Percentiles rank a stretch among this genome's conserved stretches.
Conservation (phyloP, 2,797 vertebrate genomes). For the Adrianichthys oophorus region DNA sequence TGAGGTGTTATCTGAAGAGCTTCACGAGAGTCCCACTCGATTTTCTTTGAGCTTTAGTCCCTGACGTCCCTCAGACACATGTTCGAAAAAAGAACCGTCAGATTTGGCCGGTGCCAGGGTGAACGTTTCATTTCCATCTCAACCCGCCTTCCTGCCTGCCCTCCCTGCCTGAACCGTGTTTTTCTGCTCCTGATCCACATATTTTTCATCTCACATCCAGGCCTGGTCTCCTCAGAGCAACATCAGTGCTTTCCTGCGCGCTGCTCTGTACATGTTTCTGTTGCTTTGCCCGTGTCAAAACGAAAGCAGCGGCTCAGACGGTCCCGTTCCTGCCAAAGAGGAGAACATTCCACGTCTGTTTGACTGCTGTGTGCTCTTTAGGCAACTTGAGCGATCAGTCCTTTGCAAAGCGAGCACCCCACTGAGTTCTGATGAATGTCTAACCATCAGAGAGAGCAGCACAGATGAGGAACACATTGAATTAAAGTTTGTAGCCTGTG, state of each 20-base stretch:
- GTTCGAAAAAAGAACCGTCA: constrained; percentile 24
- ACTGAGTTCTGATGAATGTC: constrained; percentile 48
- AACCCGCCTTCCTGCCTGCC: no score
- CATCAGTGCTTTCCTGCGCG: constrained; percentile 20
- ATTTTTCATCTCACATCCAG: constrained; percentile 26
- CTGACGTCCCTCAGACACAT: constrained; percentile 18
- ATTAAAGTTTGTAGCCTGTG: constrained; percentile 39
- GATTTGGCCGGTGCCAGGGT: constrained; percentile 16
- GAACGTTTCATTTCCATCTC: constrained; percentile 41
- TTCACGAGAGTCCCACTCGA: constrained; percentile 7
- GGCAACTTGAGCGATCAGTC: constrained; percentile 47
- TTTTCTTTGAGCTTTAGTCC: constrained; percentile 33
- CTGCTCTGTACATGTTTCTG: constrained; percentile 12
- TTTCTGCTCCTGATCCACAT: constrained; percentile 8
- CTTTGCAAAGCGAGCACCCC: constrained; percentile 23
- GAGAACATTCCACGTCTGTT: constrained; percentile 13
- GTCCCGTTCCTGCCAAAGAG: constrained; percentile 19
- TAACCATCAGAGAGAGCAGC: constrained; percentile 21
- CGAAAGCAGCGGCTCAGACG: constrained; percentile 13
- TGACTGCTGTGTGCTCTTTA: constrained; percentile 48
- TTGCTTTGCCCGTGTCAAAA: constrained; percentile 7
- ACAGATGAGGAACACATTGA: constrained; percentile 39
- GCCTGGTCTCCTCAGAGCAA: constrained; percentile 22
- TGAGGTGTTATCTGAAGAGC: constrained; percentile 5
- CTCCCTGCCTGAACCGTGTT: constrained; percentile 18